These are phyloP conservation scores for Chrysochloris asiatica DNA, from an alignment of 2,113 vertebrate genomes.

Conservation along the genomic window DNA sequence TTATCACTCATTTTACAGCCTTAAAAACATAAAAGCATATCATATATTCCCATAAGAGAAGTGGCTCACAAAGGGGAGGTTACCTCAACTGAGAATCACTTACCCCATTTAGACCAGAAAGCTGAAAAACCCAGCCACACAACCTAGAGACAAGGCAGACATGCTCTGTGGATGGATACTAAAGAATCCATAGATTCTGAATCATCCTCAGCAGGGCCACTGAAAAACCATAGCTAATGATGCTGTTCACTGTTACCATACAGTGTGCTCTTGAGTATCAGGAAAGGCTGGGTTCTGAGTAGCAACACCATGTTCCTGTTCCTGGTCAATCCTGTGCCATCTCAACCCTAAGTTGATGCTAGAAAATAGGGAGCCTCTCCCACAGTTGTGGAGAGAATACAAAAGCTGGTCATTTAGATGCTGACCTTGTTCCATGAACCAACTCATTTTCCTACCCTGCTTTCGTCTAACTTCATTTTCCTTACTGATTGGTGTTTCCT, in stretches of 20 bases:
- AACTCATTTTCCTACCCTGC: neutral
- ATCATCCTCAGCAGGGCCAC: no score
- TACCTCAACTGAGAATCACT: neutral
- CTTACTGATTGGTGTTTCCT: neutral
- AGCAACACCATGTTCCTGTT: neutral
- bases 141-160: neutral
- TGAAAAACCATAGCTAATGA: neutral
- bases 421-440: neutral
- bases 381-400: neutral
- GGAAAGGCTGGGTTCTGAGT: neutral
- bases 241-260: neutral
- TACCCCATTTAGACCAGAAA: neutral
- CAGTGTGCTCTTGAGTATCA: neutral
- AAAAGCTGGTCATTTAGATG: rapidly evolving
- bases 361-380: neutral
- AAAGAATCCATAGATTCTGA: no score
- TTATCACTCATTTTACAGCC: neutral
- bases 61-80: neutral
- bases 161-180: neutral
- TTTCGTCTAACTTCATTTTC: neutral
- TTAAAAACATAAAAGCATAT: neutral
- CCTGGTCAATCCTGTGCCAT: neutral
- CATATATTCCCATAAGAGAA: neutral
- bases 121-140: neutral
- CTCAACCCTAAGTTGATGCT: neutral